phyloP scores from a whole-genome alignment of 2,113 vertebrate species.

The Ammospiza caudacuta region DNA sequence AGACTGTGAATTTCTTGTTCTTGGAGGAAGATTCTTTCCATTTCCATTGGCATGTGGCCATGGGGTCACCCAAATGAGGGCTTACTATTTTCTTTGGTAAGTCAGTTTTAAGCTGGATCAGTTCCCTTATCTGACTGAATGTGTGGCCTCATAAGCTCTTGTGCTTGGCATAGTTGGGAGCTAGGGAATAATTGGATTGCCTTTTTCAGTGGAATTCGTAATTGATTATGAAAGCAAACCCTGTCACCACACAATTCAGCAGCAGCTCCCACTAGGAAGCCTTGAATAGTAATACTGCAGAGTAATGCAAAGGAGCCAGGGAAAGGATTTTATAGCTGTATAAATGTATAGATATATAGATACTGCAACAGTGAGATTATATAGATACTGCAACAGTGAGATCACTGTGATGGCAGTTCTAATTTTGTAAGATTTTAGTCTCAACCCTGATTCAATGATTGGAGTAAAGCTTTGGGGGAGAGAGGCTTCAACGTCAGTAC shows the following conservation, averaged over 20 bases:
- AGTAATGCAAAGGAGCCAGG: not conserved
- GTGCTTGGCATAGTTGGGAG: not conserved
- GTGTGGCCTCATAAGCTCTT: not conserved
- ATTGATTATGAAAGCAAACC: slow-evolving; percentile 40
- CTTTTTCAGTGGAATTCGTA: slow-evolving; percentile 35
- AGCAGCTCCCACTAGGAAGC: not conserved
- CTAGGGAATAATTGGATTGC: slow-evolving; percentile 26
- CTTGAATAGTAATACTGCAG: not conserved
- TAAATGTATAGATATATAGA: not conserved
- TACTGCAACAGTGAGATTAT: not conserved
- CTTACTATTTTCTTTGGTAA: not conserved
- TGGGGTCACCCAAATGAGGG: not conserved
- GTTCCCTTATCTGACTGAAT: not conserved
- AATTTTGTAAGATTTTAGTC: not conserved
- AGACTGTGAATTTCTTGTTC: not conserved
- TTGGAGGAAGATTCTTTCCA: not conserved
- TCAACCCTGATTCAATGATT: not conserved
- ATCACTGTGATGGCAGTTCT: not conserved
- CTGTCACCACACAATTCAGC: not conserved
- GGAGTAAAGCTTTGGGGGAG: not conserved
- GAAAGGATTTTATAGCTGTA: not conserved
- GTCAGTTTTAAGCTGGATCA: slow-evolving; percentile 5
- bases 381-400: not conserved
- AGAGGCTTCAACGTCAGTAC: not conserved
- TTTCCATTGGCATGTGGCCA: not conserved